Base-by-base conservation (phyloP, 2,888 invertebrate genomes). In the Branchellion lobata region DNA sequence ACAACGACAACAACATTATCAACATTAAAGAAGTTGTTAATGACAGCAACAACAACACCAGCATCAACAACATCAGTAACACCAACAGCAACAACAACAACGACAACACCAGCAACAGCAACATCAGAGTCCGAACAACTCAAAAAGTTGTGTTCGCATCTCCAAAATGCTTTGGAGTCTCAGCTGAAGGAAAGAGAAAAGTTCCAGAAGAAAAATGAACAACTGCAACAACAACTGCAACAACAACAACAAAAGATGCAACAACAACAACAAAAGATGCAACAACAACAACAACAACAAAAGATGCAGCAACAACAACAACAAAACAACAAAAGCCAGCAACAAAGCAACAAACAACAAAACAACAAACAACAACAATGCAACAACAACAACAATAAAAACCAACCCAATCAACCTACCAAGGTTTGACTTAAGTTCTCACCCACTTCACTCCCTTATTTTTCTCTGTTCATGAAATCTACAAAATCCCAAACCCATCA, bases 141-240 rank as follows among this genome's bases (percentile, higher is more conserved):
- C 21, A 29, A 36, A 33, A 77, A 77, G 33, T 24, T 77, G 34
- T 77, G 77, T 36, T 0, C 31, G 1, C 77, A 77, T 27, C 65
- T 77, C 21, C 77, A 77, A n/a, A 33, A 24, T n/a, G 40, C 36
- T 24, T 29, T 77, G 11, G 77, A 77, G 3, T 57, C 51, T 24
- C 77, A 77, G 29, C 31, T 77, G 34, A 61, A 77, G 36, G 77
- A 77, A 36, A 77, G 77, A 65, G 77, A 77, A 65, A 77, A 53
- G 40, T 24, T 77, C 18, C 77, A 77, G 40, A 24, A 77, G 33
- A 61, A 77, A 14, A 77, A 77, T 36, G 77, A 77, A 34, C 33
- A 77, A 5, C 77, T 77, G 1, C 53, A 47, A 27, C 65, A 77
- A 2, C 77, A 77, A 36, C 8, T 77, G 1, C 47, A 36, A 31